Evolutionary conservation across 2,888 invertebrate species (phyloP).

Genomic region (Prenolepis imparis): DNA sequence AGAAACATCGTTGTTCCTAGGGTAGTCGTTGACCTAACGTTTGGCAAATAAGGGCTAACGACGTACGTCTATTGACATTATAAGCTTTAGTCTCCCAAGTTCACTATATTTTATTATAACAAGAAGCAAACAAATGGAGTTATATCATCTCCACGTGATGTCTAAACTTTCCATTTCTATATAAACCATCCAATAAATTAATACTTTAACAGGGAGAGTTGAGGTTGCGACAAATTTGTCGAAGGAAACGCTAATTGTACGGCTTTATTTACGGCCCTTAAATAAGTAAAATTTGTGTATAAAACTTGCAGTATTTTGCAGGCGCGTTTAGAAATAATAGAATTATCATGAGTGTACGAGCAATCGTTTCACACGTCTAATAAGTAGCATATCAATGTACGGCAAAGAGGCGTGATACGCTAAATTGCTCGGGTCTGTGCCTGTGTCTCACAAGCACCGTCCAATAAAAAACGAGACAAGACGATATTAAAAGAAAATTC

Average conservation of each 20-base stretch:
- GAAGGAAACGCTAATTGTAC: slow-evolving; percentile 55
- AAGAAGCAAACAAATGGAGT: slow-evolving; percentile 51
- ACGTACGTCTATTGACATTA: slow-evolving; percentile 64
- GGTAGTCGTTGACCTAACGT: slow-evolving; percentile 63
- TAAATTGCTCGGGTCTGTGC: slow-evolving; percentile 53
- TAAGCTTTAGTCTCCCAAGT: slow-evolving; percentile 61
- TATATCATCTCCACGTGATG: slow-evolving; percentile 65
- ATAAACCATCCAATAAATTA: slow-evolving; percentile 66
- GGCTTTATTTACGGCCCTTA: slow-evolving; percentile 38
- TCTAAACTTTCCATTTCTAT: slow-evolving; percentile 59
- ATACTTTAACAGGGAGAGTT: slow-evolving; percentile 57
- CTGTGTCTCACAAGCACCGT: slow-evolving; percentile 44
- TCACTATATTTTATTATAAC: slow-evolving; percentile 60
- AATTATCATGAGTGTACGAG: slow-evolving; percentile 56
- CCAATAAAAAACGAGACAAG: slow-evolving; percentile 45
- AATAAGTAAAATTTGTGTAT: neutral
- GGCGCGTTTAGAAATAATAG: slow-evolving; percentile 51
- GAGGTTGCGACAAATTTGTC: slow-evolving; percentile 54
- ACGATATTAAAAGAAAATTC: slow-evolving; percentile 20
- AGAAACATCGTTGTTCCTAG: slow-evolving; percentile 66
- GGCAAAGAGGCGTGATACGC: slow-evolving; percentile 59
- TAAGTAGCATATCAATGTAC: slow-evolving; percentile 76
- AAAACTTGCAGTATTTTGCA: slow-evolving; percentile 40
- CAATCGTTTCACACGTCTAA: slow-evolving; percentile 67
- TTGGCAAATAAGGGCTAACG: slow-evolving; percentile 55